Conservation (phyloP, 2,888 invertebrate genomes). For the Eupelmus urozonus region DNA sequence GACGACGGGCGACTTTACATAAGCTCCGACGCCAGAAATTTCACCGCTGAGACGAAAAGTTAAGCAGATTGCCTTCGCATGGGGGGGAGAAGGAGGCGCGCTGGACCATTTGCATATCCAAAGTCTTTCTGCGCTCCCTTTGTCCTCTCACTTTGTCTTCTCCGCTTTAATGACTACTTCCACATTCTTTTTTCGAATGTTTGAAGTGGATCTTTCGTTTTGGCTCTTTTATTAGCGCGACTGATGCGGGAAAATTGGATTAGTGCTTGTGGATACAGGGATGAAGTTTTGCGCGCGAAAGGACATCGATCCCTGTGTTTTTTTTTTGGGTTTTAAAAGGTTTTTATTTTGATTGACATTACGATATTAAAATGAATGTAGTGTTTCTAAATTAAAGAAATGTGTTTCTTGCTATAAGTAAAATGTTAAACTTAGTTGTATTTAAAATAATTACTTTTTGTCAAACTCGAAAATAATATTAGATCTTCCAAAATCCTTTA, state of each 20-base stretch:
- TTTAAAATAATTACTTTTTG: no score
- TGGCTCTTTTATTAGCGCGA: slow-evolving; percentile 40
- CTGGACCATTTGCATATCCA: slow-evolving; percentile 72
- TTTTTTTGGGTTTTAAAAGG: no score
- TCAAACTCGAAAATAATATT: neutral
- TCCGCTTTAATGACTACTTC: slow-evolving; percentile 46
- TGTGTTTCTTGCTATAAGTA: no score
- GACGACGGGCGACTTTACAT: slow-evolving; percentile 72
- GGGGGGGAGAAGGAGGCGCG: neutral
- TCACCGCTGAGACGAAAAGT: slow-evolving; percentile 68
- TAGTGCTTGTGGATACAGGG: slow-evolving; percentile 5
- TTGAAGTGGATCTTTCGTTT: slow-evolving; percentile 6
- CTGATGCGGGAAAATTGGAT: slow-evolving; percentile 46
- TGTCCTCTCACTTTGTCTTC: slow-evolving; percentile 51
- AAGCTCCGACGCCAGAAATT: slow-evolving; percentile 69
- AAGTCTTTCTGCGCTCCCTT: slow-evolving; percentile 25
- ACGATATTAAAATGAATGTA: no score
- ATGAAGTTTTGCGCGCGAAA: neutral
- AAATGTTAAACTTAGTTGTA: no score
- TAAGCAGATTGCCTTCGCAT: slow-evolving; percentile 71
- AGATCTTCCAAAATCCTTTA: no score
- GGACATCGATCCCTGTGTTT: neutral
- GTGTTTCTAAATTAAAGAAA: no score
- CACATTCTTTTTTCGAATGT: slow-evolving; percentile 13
- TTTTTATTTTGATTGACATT: no score